These are phyloP conservation scores for Ranitomeya variabilis DNA, from an alignment of 2,113 vertebrate species.

Conservation along the genomic window DNA sequence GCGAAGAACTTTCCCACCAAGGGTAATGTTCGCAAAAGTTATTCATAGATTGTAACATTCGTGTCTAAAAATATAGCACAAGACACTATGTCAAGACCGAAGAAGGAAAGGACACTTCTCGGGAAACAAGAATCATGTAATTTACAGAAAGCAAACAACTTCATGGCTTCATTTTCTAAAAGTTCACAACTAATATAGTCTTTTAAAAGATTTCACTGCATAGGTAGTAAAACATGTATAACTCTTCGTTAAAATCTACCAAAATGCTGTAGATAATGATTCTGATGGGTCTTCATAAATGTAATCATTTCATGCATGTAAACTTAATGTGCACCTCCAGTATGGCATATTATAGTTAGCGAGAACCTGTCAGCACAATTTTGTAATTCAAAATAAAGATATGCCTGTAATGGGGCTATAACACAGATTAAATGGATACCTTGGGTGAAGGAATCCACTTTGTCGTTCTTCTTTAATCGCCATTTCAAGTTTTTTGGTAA, in stretches of 20 bases:
- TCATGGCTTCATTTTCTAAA: not conserved
- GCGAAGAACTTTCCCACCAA: conserved; percentile 63
- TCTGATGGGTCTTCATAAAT: no score
- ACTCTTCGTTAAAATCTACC: not conserved
- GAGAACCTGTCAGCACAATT: no score
- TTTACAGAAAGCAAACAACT: not conserved
- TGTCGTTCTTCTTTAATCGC: no score
- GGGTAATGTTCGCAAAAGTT: conserved; percentile 46
- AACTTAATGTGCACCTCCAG: no score
- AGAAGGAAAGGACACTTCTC: conserved; percentile 26
- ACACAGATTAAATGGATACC: no score
- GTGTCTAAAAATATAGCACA: conserved; percentile 50
- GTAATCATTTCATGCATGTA: no score
- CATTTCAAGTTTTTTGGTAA: no score
- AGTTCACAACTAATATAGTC: not conserved
- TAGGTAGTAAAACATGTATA: not conserved
- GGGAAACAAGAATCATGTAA: conserved; percentile 2
- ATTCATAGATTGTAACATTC: conserved; percentile 52
- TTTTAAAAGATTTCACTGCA: not conserved
- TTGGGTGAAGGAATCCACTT: no score
- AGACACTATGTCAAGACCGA: conserved; percentile 6
- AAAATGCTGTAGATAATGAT: not conserved
- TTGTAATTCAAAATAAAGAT: no score
- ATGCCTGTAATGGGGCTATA: no score
- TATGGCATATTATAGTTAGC: no score